These are phyloP conservation scores for Gyps fulvus DNA, from an alignment of 2,113 vertebrate genomes.

Conservation along the genomic window DNA sequence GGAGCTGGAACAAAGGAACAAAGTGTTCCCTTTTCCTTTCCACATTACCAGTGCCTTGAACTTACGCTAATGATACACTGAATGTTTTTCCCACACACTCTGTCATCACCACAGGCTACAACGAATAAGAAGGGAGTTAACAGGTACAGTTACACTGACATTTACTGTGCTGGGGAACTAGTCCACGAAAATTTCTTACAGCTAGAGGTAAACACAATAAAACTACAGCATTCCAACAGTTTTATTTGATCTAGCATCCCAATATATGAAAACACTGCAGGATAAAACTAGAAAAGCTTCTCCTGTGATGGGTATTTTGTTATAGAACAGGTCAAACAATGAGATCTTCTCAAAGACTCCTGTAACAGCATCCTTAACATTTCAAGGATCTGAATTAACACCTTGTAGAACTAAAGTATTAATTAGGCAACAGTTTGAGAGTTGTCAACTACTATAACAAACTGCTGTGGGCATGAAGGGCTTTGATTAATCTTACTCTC, in stretches of 20 bases:
- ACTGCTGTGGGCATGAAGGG: neutral
- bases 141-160: neutral
- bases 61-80: neutral
- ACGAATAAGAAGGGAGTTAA: neutral
- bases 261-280: neutral
- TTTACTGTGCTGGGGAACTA: neutral
- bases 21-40: neutral
- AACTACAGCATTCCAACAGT: neutral
- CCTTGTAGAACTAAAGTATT: neutral
- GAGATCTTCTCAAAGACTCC: neutral
- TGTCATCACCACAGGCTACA: neutral
- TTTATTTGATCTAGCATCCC: neutral
- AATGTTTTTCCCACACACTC: neutral
- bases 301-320: neutral
- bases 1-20: neutral
- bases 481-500: conserved; percentile 6
- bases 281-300: neutral
- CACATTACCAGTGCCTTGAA: neutral
- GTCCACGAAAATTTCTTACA: neutral
- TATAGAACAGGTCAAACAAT: neutral
- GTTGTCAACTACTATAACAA: neutral
- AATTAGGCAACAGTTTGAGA: neutral
- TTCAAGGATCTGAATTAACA: neutral
- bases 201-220: neutral
- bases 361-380: neutral